Evolutionary conservation across 2,888 invertebrate species (phyloP).

Genomic region (Agelastica alni): DNA sequence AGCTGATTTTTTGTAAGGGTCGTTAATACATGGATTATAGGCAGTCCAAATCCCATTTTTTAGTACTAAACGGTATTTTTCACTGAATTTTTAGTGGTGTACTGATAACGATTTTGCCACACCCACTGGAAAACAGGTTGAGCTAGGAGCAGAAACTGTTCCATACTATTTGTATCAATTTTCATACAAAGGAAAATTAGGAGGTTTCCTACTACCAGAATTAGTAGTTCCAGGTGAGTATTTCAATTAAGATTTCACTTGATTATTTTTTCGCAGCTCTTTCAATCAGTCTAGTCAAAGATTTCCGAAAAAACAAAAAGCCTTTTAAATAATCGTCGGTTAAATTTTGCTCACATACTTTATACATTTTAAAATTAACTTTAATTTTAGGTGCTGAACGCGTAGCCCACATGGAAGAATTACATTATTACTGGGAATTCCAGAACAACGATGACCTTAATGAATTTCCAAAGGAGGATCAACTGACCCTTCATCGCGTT

Average conservation of each 20-base stretch:
- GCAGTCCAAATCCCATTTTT: no score
- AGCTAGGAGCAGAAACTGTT: constrained; percentile 5
- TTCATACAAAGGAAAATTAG: constrained; percentile 19
- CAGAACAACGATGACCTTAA: constrained; percentile 12
- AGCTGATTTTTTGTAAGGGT: no score
- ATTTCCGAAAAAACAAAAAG: neutral
- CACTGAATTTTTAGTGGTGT: constrained; percentile 19
- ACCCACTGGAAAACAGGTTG: constrained; percentile 18
- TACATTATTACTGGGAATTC: constrained; percentile 20
- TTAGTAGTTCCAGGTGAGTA: constrained; percentile 10
- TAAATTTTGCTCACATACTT: neutral
- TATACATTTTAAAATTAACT: no score
- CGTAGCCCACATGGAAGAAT: constrained; percentile 21
- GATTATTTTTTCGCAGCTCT: neutral
- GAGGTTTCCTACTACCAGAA: constrained; percentile 7
- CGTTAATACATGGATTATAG: no score
- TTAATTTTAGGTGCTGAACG: constrained; percentile 14
- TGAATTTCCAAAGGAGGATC: constrained; percentile 15
- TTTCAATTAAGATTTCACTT: neutral
- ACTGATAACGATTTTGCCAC: constrained; percentile 18
- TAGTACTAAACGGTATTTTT: no score
- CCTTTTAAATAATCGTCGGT: neutral
- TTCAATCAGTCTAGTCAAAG: neutral
- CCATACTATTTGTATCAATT: constrained; percentile 21
- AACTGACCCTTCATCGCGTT: constrained; percentile 1